phyloP scores from a whole-genome alignment of 2,888 invertebrate genomes.

The Brassicogethes aeneus region DNA sequence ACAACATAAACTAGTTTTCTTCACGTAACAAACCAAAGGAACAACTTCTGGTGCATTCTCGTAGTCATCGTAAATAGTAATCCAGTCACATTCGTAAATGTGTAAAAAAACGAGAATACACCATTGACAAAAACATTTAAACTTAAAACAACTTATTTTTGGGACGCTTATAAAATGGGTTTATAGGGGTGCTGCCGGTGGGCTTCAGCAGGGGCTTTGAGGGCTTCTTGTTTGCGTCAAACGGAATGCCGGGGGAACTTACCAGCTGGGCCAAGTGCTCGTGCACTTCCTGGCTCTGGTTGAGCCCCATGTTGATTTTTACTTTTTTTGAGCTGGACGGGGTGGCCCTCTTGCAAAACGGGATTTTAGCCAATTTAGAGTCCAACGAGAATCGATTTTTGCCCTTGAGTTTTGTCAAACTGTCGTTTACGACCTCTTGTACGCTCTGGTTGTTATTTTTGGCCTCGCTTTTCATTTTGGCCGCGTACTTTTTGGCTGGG shows the following conservation, averaged over 20 bases:
- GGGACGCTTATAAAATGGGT: conserved; percentile 57
- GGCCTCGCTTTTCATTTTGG: conserved; percentile 15
- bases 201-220: conserved; percentile 65
- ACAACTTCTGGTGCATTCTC: too few relatives aligned
- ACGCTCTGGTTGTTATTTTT: conserved; percentile 13
- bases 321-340: conserved; percentile 52
- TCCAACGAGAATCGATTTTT: conserved; percentile 20
- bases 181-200: conserved; percentile 56
- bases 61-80: too few relatives aligned
- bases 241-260: conserved; percentile 67
- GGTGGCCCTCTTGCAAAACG: conserved; percentile 15
- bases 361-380: conserved; percentile 19
- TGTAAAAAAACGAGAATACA: too few relatives aligned
- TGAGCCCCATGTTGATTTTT: conserved; percentile 61
- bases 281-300: conserved; percentile 60
- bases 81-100: too few relatives aligned
- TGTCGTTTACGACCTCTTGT: conserved; percentile 13
- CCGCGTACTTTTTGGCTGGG: conserved; percentile 25
- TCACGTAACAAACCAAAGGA: too few relatives aligned
- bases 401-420: conserved; percentile 14
- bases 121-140: too few relatives aligned
- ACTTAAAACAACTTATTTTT: too few relatives aligned
- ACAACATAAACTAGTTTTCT: too few relatives aligned
- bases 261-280: conserved; percentile 65
- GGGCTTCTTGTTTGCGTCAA: conserved; percentile 60